Percentiles rank a stretch among this genome's conserved stretches.
Evolutionary conservation across 2,113 vertebrate genomes (phyloP).

Genomic region (Lophotis ruficrista): DNA sequence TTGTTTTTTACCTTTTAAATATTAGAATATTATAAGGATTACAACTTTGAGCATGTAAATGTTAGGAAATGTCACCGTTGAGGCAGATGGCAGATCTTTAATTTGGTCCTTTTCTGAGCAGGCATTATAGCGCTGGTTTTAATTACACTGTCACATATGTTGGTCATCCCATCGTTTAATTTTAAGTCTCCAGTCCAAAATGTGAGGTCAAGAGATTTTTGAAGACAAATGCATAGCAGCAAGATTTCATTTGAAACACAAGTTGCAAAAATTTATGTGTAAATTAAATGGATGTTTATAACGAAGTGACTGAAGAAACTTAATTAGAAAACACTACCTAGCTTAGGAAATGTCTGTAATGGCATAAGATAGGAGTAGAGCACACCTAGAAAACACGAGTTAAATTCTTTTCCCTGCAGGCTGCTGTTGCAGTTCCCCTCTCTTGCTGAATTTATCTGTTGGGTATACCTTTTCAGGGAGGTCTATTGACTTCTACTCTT

Average conservation of each 20-base stretch:
- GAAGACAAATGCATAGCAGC: neutral
- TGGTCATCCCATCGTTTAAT: constrained; percentile 14
- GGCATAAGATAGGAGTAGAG: neutral
- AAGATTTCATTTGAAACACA: neutral
- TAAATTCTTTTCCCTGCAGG: neutral
- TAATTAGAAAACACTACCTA: neutral
- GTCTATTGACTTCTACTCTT: neutral
- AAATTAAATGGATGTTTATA: neutral
- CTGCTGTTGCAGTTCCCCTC: neutral
- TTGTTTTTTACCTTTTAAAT: neutral
- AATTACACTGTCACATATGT: neutral
- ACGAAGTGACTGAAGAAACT: neutral
- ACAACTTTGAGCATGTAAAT: neutral
- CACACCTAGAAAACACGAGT: neutral
- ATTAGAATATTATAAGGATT: neutral
- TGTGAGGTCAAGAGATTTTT: neutral
- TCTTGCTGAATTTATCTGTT: neutral
- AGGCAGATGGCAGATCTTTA: neutral
- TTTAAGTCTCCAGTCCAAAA: neutral
- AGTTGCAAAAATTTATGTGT: neutral
- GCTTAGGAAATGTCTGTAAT: neutral
- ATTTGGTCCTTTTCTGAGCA: neutral
- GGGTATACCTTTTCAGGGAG: neutral
- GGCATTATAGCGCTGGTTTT: neutral
- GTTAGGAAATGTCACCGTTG: neutral